These are phyloP conservation scores for Dorcus parallelipipedus DNA, from an alignment of 2,888 invertebrate species.

Conservation along the genomic window DNA sequence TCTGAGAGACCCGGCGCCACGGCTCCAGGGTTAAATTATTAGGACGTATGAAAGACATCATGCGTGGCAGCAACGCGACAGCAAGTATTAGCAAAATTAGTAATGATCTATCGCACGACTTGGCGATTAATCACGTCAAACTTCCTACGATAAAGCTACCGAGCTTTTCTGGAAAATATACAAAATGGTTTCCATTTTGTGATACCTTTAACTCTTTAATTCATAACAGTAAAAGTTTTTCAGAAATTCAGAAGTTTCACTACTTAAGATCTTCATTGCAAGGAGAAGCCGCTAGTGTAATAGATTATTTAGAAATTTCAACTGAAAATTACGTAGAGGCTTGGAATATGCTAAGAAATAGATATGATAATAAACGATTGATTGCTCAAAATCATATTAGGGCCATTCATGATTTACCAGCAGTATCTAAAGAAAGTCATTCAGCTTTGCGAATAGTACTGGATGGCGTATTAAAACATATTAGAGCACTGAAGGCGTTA, in stretches of 20 bases:
- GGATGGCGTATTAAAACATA: background rate
- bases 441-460: background rate
- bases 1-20: too few relatives aligned
- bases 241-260: background rate
- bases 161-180: too few relatives aligned
- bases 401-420: constrained; percentile 9
- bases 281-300: background rate
- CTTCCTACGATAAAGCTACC: background rate
- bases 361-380: constrained; percentile 16
- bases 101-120: too few relatives aligned
- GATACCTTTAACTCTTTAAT: too few relatives aligned
- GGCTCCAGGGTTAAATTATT: too few relatives aligned
- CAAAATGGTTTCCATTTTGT: background rate
- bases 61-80: too few relatives aligned
- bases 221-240: too few relatives aligned
- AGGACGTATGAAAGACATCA: background rate
- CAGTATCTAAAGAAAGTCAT: background rate
- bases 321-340: constrained; percentile 14
- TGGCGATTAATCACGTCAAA: too few relatives aligned
- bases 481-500: background rate
- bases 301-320: constrained; percentile 1
- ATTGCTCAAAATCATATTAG: constrained; percentile 15
- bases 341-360: constrained; percentile 19
- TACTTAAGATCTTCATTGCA: background rate
- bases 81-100: too few relatives aligned